Conservation (phyloP, 2,888 invertebrate genomes). For the Cryptophagus acutangulus region DNA sequence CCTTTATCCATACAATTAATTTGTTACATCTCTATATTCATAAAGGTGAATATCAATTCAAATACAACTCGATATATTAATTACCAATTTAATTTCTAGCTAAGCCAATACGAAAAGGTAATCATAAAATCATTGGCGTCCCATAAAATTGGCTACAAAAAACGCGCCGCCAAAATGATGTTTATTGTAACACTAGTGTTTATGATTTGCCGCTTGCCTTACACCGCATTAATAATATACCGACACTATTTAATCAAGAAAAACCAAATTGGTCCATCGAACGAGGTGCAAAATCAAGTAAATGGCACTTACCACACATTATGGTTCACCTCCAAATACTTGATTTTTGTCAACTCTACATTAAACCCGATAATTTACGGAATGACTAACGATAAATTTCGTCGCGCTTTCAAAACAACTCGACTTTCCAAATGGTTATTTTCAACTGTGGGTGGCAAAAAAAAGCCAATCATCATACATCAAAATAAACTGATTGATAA, state of each 20-base stretch:
- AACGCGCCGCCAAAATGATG: constrained; percentile 65
- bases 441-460: too few relatives aligned
- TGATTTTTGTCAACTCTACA: constrained; percentile 68
- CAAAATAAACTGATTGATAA: too few relatives aligned
- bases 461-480: too few relatives aligned
- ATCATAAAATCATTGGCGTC: constrained; percentile 59
- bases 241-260: constrained; percentile 51
- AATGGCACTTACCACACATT: constrained; percentile 54
- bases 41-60: constrained; percentile 52
- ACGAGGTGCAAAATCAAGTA: constrained; percentile 45
- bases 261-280: constrained; percentile 26
- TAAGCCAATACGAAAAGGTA: constrained; percentile 61
- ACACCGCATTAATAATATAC: constrained; percentile 66
- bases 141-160: constrained; percentile 60
- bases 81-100: too few relatives aligned
- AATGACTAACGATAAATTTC: constrained; percentile 65
- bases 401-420: constrained; percentile 59
- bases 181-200: constrained; percentile 66
- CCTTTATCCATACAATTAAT: constrained; percentile 69
- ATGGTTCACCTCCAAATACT: constrained; percentile 65
- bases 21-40: constrained; percentile 68
- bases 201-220: constrained; percentile 66
- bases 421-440: constrained; percentile 50
- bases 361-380: constrained; percentile 76
- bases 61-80: constrained; percentile 36